Percentiles rank a stretch among this genome's conserved stretches.
phyloP scores from a whole-genome alignment of 1,140 invertebrate genomes.

The Sitobion miscanthi region DNA sequence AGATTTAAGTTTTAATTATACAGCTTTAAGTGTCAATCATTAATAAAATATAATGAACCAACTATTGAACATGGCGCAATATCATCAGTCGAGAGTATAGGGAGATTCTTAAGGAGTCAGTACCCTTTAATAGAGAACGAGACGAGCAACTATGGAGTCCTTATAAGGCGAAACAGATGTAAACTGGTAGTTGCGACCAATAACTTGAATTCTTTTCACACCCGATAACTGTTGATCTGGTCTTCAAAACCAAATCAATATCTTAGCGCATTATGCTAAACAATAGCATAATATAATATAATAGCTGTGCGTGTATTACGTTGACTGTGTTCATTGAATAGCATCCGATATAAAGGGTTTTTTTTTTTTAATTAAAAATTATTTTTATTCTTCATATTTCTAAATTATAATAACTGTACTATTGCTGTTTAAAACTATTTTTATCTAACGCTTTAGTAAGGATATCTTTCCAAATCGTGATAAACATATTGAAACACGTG shows the following conservation, averaged over 20 bases:
- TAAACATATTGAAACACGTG: not conserved
- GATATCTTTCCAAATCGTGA: not conserved
- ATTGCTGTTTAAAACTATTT: not conserved
- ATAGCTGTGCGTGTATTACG: not conserved
- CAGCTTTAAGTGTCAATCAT: not conserved
- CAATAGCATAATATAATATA: not conserved
- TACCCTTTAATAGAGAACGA: not conserved
- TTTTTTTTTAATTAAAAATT: not conserved
- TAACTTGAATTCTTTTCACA: constrained; percentile 30
- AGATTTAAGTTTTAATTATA: not conserved
- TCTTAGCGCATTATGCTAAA: not conserved
- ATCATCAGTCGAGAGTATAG: not conserved
- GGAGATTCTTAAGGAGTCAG: constrained; percentile 38
- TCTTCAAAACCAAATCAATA: not conserved
- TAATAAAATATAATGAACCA: not conserved
- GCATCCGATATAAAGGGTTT: not conserved
- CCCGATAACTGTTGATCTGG: not conserved
- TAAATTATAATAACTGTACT: not conserved
- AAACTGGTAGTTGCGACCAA: constrained; percentile 16
- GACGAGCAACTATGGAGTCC: constrained; percentile 25
- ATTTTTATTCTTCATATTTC: not conserved
- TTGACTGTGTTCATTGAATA: not conserved
- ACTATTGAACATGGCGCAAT: not conserved
- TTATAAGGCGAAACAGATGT: constrained; percentile 46
- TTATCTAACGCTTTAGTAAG: not conserved